A percentile compares a stretch with the other conserved stretches of the same genome.
These are phyloP conservation scores for Allophyes oxyacanthae DNA, from an alignment of 2,888 invertebrate genomes.

Conservation along the genomic window DNA sequence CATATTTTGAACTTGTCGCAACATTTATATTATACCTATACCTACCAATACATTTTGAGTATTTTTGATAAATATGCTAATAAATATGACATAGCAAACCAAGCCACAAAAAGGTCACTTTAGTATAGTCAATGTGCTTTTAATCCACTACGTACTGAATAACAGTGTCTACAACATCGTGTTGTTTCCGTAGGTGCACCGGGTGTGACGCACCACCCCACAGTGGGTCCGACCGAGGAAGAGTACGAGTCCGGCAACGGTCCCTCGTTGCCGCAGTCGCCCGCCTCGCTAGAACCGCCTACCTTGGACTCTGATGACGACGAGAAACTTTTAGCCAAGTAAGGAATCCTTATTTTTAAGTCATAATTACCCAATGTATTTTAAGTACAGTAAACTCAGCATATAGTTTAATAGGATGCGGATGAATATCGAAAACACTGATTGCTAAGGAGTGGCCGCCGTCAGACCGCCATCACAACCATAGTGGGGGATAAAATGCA, in stretches of 20 bases:
- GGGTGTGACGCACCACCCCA: constrained; percentile 46
- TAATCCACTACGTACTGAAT: no score
- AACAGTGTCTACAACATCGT: neutral
- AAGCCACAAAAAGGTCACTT: constrained; percentile 16
- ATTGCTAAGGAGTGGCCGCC: no score
- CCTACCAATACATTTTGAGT: no score
- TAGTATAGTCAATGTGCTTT: constrained; percentile 16
- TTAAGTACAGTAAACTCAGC: no score
- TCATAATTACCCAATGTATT: no score
- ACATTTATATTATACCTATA: no score
- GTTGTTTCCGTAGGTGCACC: constrained; percentile 18
- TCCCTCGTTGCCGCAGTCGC: constrained; percentile 97
- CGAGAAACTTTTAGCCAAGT: constrained; percentile 91
- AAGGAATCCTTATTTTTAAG: constrained; percentile 43
- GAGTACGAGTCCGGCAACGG: constrained; percentile 99
- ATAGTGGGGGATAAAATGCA: no score
- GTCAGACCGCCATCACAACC: no score
- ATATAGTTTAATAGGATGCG: no score
- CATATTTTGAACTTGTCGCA: neutral
- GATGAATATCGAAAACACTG: no score
- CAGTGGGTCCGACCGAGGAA: constrained; percentile 92
- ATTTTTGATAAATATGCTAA: no score
- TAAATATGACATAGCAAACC: constrained; percentile 1
- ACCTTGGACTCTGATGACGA: constrained; percentile 95
- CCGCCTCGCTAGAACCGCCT: constrained; percentile 95